Evolutionary conservation across 1,140 invertebrate species (phyloP).

Genomic region (Pogonus chalceus): DNA sequence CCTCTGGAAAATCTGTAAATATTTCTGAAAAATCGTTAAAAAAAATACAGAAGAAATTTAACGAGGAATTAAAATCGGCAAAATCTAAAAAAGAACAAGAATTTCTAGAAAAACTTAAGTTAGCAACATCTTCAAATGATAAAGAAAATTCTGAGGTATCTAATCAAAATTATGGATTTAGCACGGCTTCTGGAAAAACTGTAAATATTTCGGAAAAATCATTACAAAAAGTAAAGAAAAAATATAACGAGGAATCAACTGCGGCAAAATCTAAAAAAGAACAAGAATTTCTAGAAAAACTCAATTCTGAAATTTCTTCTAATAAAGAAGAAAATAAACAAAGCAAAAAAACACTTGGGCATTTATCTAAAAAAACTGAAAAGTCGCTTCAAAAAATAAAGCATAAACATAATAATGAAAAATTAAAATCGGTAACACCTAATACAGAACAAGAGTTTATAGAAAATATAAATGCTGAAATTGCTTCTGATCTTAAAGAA

Average conservation of each 20-base stretch:
- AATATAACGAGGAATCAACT: conserved; percentile 19
- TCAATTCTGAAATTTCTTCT: no score
- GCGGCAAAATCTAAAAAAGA: no score
- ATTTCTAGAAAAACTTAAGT: not conserved
- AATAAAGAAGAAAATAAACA: no score
- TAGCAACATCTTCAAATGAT: not conserved
- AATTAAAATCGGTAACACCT: no score
- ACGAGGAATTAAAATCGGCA: conserved; percentile 16
- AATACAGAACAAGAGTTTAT: no score
- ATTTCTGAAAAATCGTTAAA: conserved; percentile 29
- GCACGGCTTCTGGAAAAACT: conserved; percentile 27
- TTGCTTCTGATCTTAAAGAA: no score
- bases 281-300: not conserved
- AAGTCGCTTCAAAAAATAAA: no score
- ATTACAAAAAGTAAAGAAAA: conserved; percentile 26
- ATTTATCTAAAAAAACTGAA: no score
- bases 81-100: conserved; percentile 4
- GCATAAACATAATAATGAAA: no score
- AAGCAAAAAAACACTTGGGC: no score
- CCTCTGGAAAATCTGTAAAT: conserved; percentile 27
- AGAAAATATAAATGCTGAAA: not conserved
- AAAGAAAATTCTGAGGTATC: conserved; percentile 7
- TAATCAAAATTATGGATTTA: conserved; percentile 14
- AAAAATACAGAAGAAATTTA: conserved; percentile 23
- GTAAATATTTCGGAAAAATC: conserved; percentile 30